A percentile compares a stretch with the other conserved stretches of the same genome.
These are phyloP conservation scores for Sebastes hubbsi DNA, from an alignment of 2,797 vertebrate species.

Conservation along the genomic window DNA sequence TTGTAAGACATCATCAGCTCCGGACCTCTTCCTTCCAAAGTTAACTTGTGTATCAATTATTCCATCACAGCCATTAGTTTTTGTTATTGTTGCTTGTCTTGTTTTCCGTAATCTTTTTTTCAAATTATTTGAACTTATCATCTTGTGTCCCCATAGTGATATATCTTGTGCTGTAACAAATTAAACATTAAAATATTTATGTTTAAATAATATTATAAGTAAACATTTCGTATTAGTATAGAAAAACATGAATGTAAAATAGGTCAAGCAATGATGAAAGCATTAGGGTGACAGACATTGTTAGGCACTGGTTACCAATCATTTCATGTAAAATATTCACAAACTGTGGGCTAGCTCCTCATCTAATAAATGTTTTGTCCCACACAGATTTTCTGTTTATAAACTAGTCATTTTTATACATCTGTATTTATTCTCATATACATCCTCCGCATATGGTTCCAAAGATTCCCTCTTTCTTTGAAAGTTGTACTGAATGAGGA, in stretches of 20 bases:
- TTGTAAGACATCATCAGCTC: too few species aligned
- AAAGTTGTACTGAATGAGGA: background rate
- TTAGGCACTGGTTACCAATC: background rate
- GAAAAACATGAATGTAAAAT: background rate
- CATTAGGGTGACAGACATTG: background rate
- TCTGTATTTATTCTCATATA: background rate
- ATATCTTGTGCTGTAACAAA: background rate
- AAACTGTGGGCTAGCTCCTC: background rate
- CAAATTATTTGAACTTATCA: background rate
- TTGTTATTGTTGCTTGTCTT: background rate
- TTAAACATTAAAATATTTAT: background rate
- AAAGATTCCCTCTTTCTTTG: background rate
- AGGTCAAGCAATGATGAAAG: background rate
- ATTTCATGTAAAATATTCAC: background rate
- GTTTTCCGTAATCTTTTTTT: accelerated
- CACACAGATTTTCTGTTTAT: background rate
- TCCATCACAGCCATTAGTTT: too few species aligned
- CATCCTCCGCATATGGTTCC: background rate
- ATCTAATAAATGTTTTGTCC: background rate
- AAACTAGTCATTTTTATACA: background rate
- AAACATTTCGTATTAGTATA: background rate
- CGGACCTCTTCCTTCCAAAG: too few species aligned
- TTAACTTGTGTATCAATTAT: too few species aligned
- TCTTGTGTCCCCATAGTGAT: background rate
- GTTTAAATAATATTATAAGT: background rate